These are phyloP conservation scores for Calliphora vicina DNA, from an alignment of 1,140 invertebrate species.

Conservation along the genomic window DNA sequence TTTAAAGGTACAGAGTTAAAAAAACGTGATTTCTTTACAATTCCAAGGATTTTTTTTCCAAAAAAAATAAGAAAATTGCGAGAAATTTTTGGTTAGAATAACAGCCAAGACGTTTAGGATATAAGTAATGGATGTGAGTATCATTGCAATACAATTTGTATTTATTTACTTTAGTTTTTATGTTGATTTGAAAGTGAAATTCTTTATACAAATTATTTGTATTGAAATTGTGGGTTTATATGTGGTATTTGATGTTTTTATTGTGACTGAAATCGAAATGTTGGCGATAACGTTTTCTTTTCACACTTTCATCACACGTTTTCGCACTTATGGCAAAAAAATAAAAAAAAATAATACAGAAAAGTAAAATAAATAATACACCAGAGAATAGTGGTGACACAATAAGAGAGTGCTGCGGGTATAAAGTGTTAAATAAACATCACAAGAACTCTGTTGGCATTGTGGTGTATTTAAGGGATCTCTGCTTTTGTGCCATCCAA, in stretches of 20 bases:
- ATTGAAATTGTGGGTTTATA: background rate
- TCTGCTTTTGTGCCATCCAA: background rate
- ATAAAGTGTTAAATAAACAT: background rate
- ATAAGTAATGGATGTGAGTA: background rate
- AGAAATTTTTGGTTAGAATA: background rate
- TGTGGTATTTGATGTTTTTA: conserved; percentile 31
- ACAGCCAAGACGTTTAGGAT: background rate
- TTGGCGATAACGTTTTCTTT: conserved; percentile 16
- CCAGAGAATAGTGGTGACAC: conserved; percentile 11
- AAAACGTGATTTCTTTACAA: conserved; percentile 28
- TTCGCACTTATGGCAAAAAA: conserved; percentile 30
- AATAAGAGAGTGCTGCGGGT: background rate
- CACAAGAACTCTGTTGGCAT: background rate
- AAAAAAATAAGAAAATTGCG: background rate
- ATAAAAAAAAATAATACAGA: background rate
- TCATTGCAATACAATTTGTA: conserved; percentile 20
- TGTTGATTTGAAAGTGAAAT: background rate
- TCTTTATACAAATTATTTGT: background rate
- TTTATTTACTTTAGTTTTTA: conserved; percentile 9
- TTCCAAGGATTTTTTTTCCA: conserved; percentile 10
- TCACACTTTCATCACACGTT: conserved; percentile 31
- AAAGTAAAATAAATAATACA: conserved; percentile 16
- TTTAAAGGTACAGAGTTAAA: background rate
- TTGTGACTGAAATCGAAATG: background rate
- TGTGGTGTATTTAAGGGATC: background rate